Percentiles rank a stretch among this genome's conserved stretches.
Conservation (phyloP, 2,888 invertebrate species). For the Plagodis dolabraria region DNA sequence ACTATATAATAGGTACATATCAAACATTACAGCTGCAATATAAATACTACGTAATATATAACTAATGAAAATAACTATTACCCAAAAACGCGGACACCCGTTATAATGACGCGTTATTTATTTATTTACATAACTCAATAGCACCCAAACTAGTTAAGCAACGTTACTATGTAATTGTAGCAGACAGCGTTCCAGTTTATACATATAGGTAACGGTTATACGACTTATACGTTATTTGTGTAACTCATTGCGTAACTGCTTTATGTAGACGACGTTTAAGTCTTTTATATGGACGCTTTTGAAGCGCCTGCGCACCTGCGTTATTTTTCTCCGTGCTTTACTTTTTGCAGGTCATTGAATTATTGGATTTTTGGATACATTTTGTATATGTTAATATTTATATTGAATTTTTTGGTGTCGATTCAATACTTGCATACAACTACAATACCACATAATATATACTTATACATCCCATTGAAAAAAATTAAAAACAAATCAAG, state of each 20-base stretch:
- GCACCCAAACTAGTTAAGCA: constrained; percentile 23
- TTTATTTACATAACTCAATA: constrained; percentile 30
- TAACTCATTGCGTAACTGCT: constrained; percentile 38
- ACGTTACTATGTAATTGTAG: constrained; percentile 29
- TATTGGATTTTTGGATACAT: background rate
- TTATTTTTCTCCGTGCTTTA: constrained; percentile 1
- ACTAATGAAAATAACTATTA: background rate
- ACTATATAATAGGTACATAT: too few relatives aligned
- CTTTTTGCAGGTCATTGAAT: constrained; percentile 1
- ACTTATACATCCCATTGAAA: too few relatives aligned
- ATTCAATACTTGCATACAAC: too few relatives aligned
- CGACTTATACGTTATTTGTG: constrained; percentile 28
- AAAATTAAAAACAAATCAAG: too few relatives aligned
- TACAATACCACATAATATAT: too few relatives aligned
- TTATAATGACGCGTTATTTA: constrained; percentile 14
- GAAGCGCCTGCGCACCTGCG: constrained; percentile 30
- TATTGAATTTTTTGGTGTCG: too few relatives aligned
- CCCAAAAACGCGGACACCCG: constrained; percentile 8
- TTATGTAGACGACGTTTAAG: constrained; percentile 50
- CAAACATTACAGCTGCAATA: too few relatives aligned
- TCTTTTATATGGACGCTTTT: constrained; percentile 48
- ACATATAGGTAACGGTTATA: constrained; percentile 17
- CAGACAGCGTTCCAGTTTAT: constrained; percentile 33
- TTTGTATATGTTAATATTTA: background rate
- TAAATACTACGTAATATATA: too few relatives aligned